phyloP scores from a whole-genome alignment of 2,888 invertebrate genomes.

The Pogonocherus hispidulus region DNA sequence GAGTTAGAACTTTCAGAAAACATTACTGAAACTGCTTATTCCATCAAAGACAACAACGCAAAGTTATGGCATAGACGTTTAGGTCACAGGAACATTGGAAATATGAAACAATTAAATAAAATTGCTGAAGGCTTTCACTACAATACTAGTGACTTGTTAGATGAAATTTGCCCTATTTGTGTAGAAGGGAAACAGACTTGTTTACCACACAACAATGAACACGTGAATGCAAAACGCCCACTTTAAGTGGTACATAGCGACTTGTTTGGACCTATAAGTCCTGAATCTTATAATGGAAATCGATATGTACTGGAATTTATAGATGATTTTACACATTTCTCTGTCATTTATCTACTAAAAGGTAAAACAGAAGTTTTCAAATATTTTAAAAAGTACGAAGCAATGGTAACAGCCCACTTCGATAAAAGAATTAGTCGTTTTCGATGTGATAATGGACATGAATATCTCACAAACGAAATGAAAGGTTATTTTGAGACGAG shows the following conservation, averaged over 20 bases:
- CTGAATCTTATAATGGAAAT: background rate
- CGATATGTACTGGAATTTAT: background rate
- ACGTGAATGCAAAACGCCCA: background rate
- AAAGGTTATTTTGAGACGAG: constrained; percentile 9
- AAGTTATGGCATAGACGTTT: background rate
- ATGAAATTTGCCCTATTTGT: background rate
- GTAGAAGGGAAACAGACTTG: background rate
- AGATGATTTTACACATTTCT: constrained; percentile 53
- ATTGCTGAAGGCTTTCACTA: background rate
- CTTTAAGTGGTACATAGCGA: background rate
- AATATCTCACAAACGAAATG: constrained; percentile 12
- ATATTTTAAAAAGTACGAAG: constrained; percentile 20
- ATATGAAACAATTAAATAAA: background rate
- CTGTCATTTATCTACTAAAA: constrained; percentile 51
- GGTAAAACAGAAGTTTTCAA: constrained; percentile 17
- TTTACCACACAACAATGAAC: background rate
- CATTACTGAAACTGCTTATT: background rate
- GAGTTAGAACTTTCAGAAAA: background rate
- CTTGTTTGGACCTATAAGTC: background rate
- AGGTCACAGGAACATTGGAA: background rate
- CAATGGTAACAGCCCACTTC: constrained; percentile 13
- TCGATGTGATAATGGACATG: constrained; percentile 20
- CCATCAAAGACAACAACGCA: background rate
- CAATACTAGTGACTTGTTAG: background rate
- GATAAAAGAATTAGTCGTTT: constrained; percentile 12